Evolutionary conservation across 2,113 vertebrate genomes (phyloP).

Genomic region (Eonycteris spelaea): DNA sequence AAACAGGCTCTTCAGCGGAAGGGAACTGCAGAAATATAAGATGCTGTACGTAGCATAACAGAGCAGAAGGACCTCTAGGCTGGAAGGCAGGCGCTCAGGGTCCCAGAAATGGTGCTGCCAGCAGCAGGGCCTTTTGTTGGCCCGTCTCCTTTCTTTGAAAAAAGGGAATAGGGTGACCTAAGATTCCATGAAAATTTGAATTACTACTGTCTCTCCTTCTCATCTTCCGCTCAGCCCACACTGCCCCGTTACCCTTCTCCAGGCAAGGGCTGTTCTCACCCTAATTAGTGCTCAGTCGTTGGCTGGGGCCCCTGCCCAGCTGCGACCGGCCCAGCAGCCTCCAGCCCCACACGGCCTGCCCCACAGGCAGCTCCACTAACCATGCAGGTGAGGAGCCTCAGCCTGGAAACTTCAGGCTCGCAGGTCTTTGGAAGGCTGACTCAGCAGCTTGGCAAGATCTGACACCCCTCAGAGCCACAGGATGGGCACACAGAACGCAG

Average conservation of each 20-base stretch:
- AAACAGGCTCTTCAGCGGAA: neutral
- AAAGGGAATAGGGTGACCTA: neutral
- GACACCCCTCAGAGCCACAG: neutral
- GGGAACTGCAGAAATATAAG: neutral
- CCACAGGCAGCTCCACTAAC: neutral
- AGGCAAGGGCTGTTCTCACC: neutral
- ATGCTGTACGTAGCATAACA: neutral
- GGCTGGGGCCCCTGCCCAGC: neutral
- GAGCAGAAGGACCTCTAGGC: neutral
- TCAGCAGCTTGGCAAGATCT: neutral
- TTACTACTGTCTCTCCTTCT: neutral
- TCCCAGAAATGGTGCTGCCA: neutral
- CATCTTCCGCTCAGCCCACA: neutral
- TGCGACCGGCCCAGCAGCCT: neutral
- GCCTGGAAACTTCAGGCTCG: neutral
- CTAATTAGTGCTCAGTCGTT: neutral
- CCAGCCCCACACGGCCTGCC: neutral
- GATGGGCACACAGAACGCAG: neutral
- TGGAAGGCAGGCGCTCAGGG: neutral
- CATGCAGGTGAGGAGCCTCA: neutral
- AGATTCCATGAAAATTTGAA: too few species aligned
- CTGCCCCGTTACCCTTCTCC: neutral
- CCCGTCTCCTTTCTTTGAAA: neutral
- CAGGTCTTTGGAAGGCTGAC: neutral
- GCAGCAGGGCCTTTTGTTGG: rapidly evolving